Evolutionary conservation across 2,888 invertebrate genomes (phyloP), one percentile per base, ranked within the genome.

Genomic region (Eupithecia subumbrata): DNA sequence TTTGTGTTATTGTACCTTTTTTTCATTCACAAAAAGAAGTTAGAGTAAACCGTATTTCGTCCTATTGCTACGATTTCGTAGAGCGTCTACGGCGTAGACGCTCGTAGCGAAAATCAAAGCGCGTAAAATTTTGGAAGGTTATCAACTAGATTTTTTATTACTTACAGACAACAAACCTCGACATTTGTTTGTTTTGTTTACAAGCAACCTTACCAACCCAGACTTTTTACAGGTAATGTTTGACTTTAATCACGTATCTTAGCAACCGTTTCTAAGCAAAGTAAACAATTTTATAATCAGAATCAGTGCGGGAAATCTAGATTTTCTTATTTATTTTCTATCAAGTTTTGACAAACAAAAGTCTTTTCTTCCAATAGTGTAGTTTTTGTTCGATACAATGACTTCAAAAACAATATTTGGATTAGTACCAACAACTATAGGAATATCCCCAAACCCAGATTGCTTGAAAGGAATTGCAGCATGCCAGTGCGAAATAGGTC

Each of bases 401-500:
- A 60, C 4, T 60, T 60, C 25, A 22, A 60, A 60, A 60, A 11
- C 60, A 60, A 25, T 25, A 25, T 0, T 14, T 14, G 60, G 60
- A 60, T 25, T 90, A 87, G 86, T 75, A 11, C 80, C 79, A 40
- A 84, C 80, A 80, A 86, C 86, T 25, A 81, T 91, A 82, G 88
- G 86, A 48, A 92, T 92, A 76, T 79, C 88, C 37, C 89, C 90
- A 71, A 85, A 86, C 74, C 81, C 87, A 16, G 88, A 89, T 18
- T 86, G 87, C 79, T 37, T 84, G n/a, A 90, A 83, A 78, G 90
- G 82, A 79, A 89, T 87, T 69, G 86, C 85, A 37, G 87, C 87
- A 74, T 94, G 94, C 79, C 95, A 95, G 79, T 95, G 95, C 77
- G 93, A 93, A 80, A 79, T 95, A 79, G 95, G 95, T 76, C 91